Evolutionary conservation across 2,888 invertebrate genomes (phyloP).

Genomic region (Colletes collaris): DNA sequence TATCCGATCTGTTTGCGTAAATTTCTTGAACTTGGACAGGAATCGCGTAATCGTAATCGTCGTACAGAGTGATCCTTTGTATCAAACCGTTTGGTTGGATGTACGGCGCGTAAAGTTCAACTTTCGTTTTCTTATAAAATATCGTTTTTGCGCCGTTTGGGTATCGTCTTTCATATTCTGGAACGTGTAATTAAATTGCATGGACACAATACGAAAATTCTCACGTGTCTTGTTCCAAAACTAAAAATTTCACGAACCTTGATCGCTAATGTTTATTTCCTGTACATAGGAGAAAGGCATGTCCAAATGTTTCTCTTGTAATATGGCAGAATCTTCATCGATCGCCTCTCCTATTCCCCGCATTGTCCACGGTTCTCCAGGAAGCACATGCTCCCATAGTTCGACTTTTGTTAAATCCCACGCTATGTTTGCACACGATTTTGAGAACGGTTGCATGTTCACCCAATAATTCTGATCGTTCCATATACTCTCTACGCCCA

Average conservation of each 20-base stretch:
- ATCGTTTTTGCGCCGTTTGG: constrained; percentile 88
- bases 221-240: too few relatives aligned
- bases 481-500: constrained; percentile 93
- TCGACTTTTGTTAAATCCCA: constrained; percentile 86
- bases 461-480: constrained; percentile 93
- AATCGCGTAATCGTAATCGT: constrained; percentile 85
- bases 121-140: constrained; percentile 89
- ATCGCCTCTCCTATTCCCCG: constrained; percentile 84
- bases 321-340: constrained; percentile 83
- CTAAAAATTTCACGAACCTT: constrained; percentile 28
- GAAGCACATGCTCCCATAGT: constrained; percentile 90
- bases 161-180: constrained; percentile 88
- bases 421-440: constrained; percentile 84
- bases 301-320: constrained; percentile 87
- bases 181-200: constrained; percentile 13
- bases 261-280: constrained; percentile 85
- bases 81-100: constrained; percentile 89
- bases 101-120: constrained; percentile 92
- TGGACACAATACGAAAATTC: background rate
- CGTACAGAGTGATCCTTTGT: constrained; percentile 86
- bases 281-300: constrained; percentile 91
- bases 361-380: constrained; percentile 87
- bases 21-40: constrained; percentile 78
- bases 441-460: constrained; percentile 86
- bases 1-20: constrained; percentile 86